phyloP scores from a whole-genome alignment of 2,113 vertebrate genomes.

The Gavia stellata region DNA sequence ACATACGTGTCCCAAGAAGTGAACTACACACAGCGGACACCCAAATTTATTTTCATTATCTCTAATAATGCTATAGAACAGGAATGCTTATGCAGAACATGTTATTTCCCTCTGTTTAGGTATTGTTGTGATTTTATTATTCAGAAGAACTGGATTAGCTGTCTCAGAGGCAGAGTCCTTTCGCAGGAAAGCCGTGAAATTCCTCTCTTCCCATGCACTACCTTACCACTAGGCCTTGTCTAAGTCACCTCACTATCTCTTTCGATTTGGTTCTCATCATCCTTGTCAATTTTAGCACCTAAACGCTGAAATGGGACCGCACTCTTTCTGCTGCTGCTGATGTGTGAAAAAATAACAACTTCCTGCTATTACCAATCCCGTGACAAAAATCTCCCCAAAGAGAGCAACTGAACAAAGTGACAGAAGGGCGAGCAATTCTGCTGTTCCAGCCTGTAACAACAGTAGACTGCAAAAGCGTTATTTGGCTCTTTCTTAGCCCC shows the following conservation, averaged over 20 bases:
- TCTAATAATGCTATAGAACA: not conserved
- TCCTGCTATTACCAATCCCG: not conserved
- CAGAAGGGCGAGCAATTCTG: not conserved
- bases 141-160: not conserved
- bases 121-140: not conserved
- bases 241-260: not conserved
- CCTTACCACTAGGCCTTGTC: not conserved
- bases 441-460: not conserved
- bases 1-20: not conserved
- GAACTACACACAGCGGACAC: not conserved
- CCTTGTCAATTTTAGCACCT: not conserved
- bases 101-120: not conserved
- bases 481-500: not conserved
- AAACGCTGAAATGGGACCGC: not conserved
- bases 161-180: not conserved
- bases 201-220: not conserved
- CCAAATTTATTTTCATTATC: not conserved
- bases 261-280: not conserved
- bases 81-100: not conserved
- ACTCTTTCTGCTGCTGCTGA: not conserved
- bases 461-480: not conserved
- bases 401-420: not conserved
- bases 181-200: not conserved
- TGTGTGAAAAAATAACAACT: conserved; percentile 24
- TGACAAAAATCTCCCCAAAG: not conserved